These are phyloP conservation scores for Nicator chloris DNA, from an alignment of 2,113 vertebrate species.

Conservation along the genomic window DNA sequence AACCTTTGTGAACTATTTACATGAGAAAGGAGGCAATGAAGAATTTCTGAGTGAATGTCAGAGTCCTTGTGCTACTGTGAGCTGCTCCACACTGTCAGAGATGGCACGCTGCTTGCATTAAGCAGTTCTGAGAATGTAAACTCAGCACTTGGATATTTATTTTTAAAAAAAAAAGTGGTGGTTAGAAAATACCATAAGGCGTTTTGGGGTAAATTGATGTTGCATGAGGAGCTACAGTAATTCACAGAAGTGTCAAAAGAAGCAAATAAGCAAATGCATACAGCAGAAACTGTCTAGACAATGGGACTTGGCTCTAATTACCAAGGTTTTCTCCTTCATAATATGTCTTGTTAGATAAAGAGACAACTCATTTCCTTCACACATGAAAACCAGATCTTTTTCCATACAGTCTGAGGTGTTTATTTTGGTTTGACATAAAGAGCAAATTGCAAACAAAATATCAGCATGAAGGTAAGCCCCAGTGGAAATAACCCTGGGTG, in stretches of 20 bases:
- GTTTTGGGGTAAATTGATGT: background rate
- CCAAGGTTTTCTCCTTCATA: constrained; percentile 22
- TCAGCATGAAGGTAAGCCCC: background rate
- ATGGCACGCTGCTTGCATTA: background rate
- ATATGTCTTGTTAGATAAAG: constrained; percentile 18
- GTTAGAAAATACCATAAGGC: background rate
- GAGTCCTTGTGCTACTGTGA: background rate
- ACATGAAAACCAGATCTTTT: background rate
- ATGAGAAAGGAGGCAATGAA: background rate
- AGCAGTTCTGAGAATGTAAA: background rate
- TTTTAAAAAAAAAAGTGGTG: background rate
- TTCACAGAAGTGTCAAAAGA: background rate
- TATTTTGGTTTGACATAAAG: constrained; percentile 16
- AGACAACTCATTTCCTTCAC: constrained; percentile 25
- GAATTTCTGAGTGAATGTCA: background rate
- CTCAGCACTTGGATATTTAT: background rate
- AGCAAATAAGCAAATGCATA: background rate
- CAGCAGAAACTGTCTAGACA: constrained; percentile 38
- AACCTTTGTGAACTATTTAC: background rate
- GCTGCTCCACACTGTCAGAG: background rate
- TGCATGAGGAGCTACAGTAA: background rate
- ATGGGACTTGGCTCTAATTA: constrained; percentile 22
- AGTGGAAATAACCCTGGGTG: background rate
- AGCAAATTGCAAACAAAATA: constrained; percentile 10
- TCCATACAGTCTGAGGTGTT: background rate